Base-by-base conservation (phyloP, 2,113 vertebrate species). In the Cettia cetti region DNA sequence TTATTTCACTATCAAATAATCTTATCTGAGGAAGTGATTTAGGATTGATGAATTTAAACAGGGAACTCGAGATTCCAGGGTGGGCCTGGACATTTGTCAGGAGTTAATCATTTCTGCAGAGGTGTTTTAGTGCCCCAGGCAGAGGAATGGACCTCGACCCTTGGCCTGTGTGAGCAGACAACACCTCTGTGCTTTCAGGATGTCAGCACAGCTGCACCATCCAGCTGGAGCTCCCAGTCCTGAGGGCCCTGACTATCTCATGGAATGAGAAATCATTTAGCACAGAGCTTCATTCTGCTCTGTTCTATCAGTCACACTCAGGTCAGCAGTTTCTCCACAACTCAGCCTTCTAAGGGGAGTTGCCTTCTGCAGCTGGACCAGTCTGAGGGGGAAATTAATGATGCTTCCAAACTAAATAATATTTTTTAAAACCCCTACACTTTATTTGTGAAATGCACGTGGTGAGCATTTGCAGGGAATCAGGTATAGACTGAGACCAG, bases 371-470 rank as follows among this genome's bases (percentile, higher is more conserved):
- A 91, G 81, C 61, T 75, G n/a, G 18, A 33, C 17, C 18, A 20
- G 17, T 33, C 21, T 7, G n/a, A 82, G 30, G 22, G 27, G 5
- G 14, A 84, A 78, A 54, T 22, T 12, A 63, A 49, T 9, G 19
- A 49, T 24, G 31, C 31, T 77, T 87, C 77, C 75, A 49, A 88
- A 65, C 11, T 4, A 11, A 60, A 10, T 8, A 40, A 9, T 35
- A 35, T 33, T 24, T 24, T 60, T 1, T 1, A 1, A 18, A 23
- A 42, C 6, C 13, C 20, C 18, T 5, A 30, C 28, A 2, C 2
- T 20, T 68, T 19, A 10, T 30, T 68, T 37, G 52, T 64, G 5
- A 50, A 56, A 39, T 28, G 30, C 44, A 19, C 0, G 3, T 3
- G 53, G 22, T 30, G 13, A 69, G 47, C 30, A 42, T 54, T 31